phyloP scores from a whole-genome alignment of 2,797 vertebrate species.

The Poeciliopsis gracilis region DNA sequence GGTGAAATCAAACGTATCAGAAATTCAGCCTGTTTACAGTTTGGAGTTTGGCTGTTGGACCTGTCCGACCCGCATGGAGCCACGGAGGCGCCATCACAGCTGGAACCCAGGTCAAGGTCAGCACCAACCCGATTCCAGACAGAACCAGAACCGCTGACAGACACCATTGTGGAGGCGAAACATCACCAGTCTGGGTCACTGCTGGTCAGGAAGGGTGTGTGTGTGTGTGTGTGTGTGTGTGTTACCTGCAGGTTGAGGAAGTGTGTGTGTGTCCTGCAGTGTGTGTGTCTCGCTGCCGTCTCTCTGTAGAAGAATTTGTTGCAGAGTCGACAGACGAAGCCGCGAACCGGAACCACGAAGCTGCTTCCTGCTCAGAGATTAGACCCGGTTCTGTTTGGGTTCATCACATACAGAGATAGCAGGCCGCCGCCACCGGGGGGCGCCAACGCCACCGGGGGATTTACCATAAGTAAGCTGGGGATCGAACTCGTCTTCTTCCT shows the following conservation, averaged over 20 bases:
- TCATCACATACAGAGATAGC: not conserved
- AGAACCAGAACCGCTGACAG: too few species aligned
- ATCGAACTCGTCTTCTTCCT: slow-evolving; percentile 8
- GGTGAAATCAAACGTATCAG: too few species aligned
- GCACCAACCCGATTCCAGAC: too few species aligned
- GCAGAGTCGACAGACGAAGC: slow-evolving; percentile 67
- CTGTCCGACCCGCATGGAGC: too few species aligned
- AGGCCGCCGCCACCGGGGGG: too few species aligned
- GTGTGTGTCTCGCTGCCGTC: slow-evolving; percentile 47
- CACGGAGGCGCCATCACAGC: too few species aligned
- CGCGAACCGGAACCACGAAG: slow-evolving; percentile 64
- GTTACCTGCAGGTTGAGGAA: slow-evolving; percentile 44
- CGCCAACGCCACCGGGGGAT: not conserved
- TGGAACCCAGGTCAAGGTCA: too few species aligned
- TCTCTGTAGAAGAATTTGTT: slow-evolving; percentile 68
- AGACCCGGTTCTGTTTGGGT: not conserved
- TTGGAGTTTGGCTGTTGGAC: too few species aligned
- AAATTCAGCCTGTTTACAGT: too few species aligned
- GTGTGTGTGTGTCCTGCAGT: slow-evolving; percentile 61
- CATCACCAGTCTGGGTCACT: too few species aligned
- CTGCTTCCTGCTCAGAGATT: slow-evolving; percentile 48
- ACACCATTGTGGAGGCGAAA: not conserved
- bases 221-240: too few species aligned
- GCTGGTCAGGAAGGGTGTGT: too few species aligned
- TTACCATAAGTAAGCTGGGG: slow-evolving; percentile 35